Evolutionary conservation across 2,113 vertebrate species (phyloP).

Genomic region (Pagrus major): DNA sequence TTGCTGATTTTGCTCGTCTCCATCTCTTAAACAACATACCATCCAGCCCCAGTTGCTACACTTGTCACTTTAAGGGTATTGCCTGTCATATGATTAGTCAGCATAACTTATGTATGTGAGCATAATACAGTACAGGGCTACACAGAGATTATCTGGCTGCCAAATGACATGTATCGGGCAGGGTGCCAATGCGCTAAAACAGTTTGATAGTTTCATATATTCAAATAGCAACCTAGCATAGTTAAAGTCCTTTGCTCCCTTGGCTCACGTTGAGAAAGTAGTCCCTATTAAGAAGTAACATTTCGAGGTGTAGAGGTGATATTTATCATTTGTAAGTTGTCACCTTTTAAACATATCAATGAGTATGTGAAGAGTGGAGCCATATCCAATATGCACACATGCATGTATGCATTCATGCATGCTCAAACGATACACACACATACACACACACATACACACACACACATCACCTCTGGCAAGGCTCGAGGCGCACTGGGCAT

Average conservation of each 20-base stretch:
- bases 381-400: constrained; percentile 36
- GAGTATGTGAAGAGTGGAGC: constrained; percentile 9
- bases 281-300: not conserved
- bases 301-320: not conserved
- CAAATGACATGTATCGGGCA: not conserved
- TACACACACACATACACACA: constrained; percentile 21
- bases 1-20: not conserved
- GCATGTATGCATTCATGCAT: constrained; percentile 43
- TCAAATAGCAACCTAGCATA: not conserved
- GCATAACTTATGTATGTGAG: not conserved
- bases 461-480: constrained; percentile 64
- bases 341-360: constrained; percentile 38
- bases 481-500: constrained; percentile 64
- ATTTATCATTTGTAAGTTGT: not conserved
- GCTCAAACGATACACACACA: constrained; percentile 16
- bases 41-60: not conserved
- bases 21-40: not conserved
- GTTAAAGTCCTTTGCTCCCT: too few relatives aligned
- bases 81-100: not conserved
- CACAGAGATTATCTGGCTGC: not conserved
- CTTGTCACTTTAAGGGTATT: not conserved
- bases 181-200: not conserved
- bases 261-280: not conserved
- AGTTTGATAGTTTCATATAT: not conserved
- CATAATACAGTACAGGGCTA: not conserved